Evolutionary conservation across 1,140 invertebrate species (phyloP), one percentile per base, ranked within the genome.

Genomic region (Lutraria rhynchaena): DNA sequence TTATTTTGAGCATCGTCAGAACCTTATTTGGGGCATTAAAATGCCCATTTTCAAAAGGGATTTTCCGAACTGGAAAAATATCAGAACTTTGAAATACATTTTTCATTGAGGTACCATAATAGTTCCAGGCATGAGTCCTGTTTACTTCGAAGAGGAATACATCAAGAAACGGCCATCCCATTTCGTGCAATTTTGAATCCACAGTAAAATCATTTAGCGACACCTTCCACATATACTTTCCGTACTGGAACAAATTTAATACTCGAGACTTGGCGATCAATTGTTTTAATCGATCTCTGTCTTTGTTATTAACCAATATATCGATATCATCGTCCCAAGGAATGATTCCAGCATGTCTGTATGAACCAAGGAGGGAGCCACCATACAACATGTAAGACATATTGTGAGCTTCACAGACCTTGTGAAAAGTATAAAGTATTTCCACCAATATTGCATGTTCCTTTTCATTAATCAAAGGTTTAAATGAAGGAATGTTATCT

Each of bases 101-200:
- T n/a, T n/a, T n/a, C n/a, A n/a, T n/a, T n/a, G n/a, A n/a, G n/a
- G n/a, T n/a, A n/a, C n/a, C n/a, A n/a, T n/a, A n/a, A n/a, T n/a
- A n/a, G 75, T 91, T 88, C 83, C 85, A 89, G 3, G 90, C 83
- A 74, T 90, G 89, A 5, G 87, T 90, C 2, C 55, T 67, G 60
- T 89, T 90, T 76, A 88, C 86, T 0, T 33, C 44, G 76, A 86
- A 90, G 73, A 91, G 89, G 74, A 90, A 91, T 49, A 91, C 87
- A 60, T 91, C 90, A 29, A 91, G 73, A 74, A 85, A 91, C 13
- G 90, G 90, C 89, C 89, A 91, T 19, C 83, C 35, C 13, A 49
- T 19, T 9, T 55, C 33, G 15, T 77, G n/a, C 35, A 49, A 31
- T 22, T 29, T 9, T 19, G 2, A 41, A 41, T 41, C 15, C 5